Conservation (phyloP, 1,140 invertebrate species). For the Gryon sp. region DNA sequence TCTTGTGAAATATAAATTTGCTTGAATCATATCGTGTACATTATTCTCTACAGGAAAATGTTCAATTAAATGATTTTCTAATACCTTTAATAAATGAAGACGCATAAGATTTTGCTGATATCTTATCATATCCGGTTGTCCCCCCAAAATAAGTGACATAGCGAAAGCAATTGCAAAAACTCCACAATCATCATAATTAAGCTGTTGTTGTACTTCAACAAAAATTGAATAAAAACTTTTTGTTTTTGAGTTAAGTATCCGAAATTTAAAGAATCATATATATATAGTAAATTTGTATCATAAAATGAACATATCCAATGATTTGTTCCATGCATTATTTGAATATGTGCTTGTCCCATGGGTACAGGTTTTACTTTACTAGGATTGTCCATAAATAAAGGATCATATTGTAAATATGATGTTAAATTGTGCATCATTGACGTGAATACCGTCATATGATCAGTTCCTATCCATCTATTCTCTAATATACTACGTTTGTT, state of each 20-base stretch:
- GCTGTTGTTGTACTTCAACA: no score
- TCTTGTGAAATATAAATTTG: no score
- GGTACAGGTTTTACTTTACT: not conserved
- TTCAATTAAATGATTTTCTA: no score
- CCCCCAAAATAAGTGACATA: no score
- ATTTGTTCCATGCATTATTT: not conserved
- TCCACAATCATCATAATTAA: no score
- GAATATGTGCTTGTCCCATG: not conserved
- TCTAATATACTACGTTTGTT: not conserved
- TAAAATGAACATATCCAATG: constrained; percentile 10
- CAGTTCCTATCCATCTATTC: not conserved
- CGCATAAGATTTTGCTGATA: no score
- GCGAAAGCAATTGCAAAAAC: no score
- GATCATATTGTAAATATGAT: constrained; percentile 1
- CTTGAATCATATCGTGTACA: no score
- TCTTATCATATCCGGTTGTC: no score
- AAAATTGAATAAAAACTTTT: no score
- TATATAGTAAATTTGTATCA: not conserved
- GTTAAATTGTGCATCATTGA: constrained; percentile 10
- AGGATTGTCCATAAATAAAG: not conserved
- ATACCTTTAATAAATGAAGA: no score
- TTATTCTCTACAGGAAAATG: no score
- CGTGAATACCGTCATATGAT: not conserved
- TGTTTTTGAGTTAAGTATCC: not conserved
- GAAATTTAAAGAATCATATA: constrained; percentile 6